Percentiles rank a stretch among this genome's conserved stretches.
These are phyloP conservation scores for Volucella zonaria DNA, from an alignment of 2,888 invertebrate species.

Conservation along the genomic window DNA sequence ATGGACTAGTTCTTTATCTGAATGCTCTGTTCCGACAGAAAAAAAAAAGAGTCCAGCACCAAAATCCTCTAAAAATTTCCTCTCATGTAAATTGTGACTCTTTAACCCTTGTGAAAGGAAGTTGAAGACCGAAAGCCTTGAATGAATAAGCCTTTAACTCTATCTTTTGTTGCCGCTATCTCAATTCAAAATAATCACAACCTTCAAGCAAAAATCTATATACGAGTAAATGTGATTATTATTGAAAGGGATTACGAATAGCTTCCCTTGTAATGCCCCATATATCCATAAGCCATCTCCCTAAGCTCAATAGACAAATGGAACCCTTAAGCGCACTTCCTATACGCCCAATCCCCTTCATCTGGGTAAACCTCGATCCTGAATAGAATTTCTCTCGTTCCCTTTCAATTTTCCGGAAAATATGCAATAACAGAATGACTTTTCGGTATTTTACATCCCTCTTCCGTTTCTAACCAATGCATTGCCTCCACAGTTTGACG, in stretches of 20 bases:
- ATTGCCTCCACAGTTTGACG: neutral
- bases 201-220: no score
- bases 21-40: no score
- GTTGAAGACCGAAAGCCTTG: no score
- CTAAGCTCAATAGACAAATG: neutral
- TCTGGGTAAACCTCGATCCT: neutral
- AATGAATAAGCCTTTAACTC: no score
- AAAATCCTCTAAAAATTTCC: no score
- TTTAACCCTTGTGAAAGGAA: no score
- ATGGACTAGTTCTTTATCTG: no score
- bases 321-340: constrained; percentile 29
- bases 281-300: neutral
- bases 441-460: constrained; percentile 44
- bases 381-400: neutral
- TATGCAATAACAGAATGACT: constrained; percentile 48
- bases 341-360: neutral
- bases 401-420: constrained; percentile 32
- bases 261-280: neutral
- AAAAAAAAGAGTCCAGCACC: no score
- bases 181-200: no score
- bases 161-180: no score
- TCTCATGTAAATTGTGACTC: no score
- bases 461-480: constrained; percentile 36
- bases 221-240: no score
- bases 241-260: neutral